Base-by-base conservation (phyloP, 2,113 vertebrate species). In the Gasterosteus aculeatus region DNA sequence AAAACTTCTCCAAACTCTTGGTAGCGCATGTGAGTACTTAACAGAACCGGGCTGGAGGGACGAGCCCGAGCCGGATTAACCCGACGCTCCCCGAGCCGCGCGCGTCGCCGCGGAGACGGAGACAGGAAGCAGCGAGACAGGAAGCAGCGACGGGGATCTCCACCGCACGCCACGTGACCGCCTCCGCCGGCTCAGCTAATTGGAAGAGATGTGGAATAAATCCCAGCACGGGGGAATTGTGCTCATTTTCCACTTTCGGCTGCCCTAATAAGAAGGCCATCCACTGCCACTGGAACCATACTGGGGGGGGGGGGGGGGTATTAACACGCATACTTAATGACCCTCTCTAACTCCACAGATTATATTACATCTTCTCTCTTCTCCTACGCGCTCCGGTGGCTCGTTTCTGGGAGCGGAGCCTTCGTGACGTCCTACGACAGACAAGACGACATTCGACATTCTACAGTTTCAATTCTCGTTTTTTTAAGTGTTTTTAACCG, bases 151-250 rank as follows among this genome's bases (percentile, higher is more conserved):
- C 70, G 75, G 71, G 65, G 68, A 82, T 79, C 87, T 91, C 75
- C 69, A 80, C 85, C 89, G 80, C 79, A 80, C 78, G 58, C 80
- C 69, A 83, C 19, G 19, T 88, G 90, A 91, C 93, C 92, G 93
- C 91, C 92, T 91, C 84, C 75, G 77, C 75, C 69, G 91, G 88
- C 90, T 91, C 85, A 84, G 87, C 89, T 93, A 92, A 95, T 94
- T 92, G 91, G 90, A 89, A 89, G 84, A 92, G 92, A 93, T 91
- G 87, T 92, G 89, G 92, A 88, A 90, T 93, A 92, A 93, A 90
- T 88, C 87, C 89, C 85, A 80, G 85, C 92, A 90, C 75, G 83
- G 84, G 91, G 93, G 92, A 89, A 81, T 81, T 92, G 85, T 78
- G 87, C 89, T 92, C 88, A 92, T 94, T 89, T 93, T 87, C 87